Conservation (phyloP, 2,888 invertebrate species). For the Chrysina gloriosa region DNA sequence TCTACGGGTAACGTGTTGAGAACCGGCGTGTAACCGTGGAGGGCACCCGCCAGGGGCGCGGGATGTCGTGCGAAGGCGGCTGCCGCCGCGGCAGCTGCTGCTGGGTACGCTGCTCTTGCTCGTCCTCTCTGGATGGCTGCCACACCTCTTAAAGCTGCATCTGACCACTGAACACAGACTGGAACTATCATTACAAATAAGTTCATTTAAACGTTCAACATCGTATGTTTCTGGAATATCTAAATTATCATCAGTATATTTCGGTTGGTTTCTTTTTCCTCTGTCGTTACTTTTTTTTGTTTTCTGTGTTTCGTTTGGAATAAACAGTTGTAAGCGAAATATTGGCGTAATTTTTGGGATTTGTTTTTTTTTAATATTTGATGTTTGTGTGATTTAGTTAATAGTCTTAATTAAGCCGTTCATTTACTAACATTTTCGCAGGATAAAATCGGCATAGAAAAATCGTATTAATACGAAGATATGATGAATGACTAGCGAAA, state of each 20-base stretch:
- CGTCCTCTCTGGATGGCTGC: conserved; percentile 86
- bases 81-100: conserved; percentile 80
- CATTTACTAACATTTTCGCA: not conserved
- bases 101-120: conserved; percentile 73
- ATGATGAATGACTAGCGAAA: too few species aligned
- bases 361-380: conserved; percentile 25
- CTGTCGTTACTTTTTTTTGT: not conserved
- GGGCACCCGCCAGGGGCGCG: conserved; percentile 76
- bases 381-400: conserved; percentile 40
- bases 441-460: too few species aligned
- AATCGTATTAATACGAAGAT: too few species aligned
- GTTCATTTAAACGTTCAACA: conserved; percentile 12
- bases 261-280: conserved; percentile 25
- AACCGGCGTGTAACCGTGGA: conserved; percentile 87
- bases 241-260: conserved; percentile 57
- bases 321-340: not conserved
- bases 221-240: conserved; percentile 57
- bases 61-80: conserved; percentile 76
- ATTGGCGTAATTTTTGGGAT: not conserved
- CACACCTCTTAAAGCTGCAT: conserved; percentile 86
- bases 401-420: conserved; percentile 36
- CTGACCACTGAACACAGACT: conserved; percentile 94
- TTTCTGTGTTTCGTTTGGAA: not conserved
- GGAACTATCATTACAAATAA: conserved; percentile 68
- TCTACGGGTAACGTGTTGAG: conserved; percentile 63